Evolutionary conservation across 1,140 invertebrate genomes (phyloP).

Genomic region (Calliopsis andreniformis): DNA sequence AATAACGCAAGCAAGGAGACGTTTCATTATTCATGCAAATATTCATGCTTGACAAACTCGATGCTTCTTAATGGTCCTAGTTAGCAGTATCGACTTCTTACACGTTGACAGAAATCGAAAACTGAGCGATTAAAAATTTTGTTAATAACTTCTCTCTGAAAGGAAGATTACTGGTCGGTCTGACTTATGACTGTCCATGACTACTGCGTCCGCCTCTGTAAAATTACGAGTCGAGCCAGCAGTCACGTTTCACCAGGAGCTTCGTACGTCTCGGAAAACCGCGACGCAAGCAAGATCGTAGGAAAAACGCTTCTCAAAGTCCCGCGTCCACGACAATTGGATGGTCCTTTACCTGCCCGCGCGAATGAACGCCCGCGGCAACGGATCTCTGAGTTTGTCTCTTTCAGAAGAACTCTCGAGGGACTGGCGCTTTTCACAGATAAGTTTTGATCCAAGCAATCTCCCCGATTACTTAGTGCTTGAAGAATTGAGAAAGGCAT

Average conservation of each 20-base stretch:
- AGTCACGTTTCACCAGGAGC: background rate
- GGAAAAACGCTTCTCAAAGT: background rate
- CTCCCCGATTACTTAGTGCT: no score
- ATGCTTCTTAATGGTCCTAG: no score
- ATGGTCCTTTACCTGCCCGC: no score
- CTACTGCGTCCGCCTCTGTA: background rate
- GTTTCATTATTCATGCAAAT: no score
- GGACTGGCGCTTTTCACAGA: no score
- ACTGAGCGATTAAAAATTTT: background rate
- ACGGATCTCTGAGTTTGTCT: no score
- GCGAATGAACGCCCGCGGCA: no score
- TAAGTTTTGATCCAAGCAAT: no score
- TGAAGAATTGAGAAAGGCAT: no score
- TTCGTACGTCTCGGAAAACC: background rate
- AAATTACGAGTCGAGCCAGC: slow-evolving; percentile 12
- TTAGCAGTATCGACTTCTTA: no score
- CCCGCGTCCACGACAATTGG: background rate
- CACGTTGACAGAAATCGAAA: background rate
- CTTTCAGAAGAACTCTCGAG: no score
- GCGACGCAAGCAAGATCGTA: background rate
- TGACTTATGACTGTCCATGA: background rate
- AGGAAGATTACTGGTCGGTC: background rate
- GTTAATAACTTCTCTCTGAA: slow-evolving; percentile 3
- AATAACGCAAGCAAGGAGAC: no score
- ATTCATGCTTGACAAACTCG: background rate